A percentile compares a stretch with the other conserved stretches of the same genome.
phyloP scores from a whole-genome alignment of 2,113 vertebrate species.

The Pithys albifrons region DNA sequence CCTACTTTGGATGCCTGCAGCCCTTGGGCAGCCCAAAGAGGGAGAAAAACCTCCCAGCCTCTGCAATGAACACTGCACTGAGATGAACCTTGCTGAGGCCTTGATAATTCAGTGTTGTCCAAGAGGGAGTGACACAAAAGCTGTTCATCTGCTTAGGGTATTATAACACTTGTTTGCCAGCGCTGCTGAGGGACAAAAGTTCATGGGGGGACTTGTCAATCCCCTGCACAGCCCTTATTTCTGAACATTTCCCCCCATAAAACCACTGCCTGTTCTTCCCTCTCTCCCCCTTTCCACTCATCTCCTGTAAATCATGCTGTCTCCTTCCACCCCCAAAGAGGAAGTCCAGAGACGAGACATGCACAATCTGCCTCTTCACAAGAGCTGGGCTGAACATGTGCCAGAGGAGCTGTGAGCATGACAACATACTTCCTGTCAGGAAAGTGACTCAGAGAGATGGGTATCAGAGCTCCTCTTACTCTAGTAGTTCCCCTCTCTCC shows the following conservation, averaged over 20 bases:
- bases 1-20: neutral
- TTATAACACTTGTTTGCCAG: neutral
- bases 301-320: constrained; percentile 34
- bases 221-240: neutral
- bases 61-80: accelerated
- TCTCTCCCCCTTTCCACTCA: neutral
- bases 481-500: constrained; percentile 43
- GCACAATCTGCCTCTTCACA: constrained; percentile 79
- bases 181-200: neutral
- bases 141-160: neutral
- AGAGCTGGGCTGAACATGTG: constrained; percentile 63
- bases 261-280: neutral
- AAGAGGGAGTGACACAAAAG: neutral
- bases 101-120: neutral
- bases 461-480: constrained; percentile 71
- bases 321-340: constrained; percentile 62
- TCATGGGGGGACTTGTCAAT: neutral
- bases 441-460: constrained; percentile 67
- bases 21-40: neutral
- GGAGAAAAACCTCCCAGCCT: neutral
- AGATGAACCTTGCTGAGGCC: neutral
- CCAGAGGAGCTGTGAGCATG: constrained; percentile 69
- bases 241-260: neutral
- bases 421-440: constrained; percentile 77
- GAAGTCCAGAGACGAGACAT: constrained; percentile 62